Conservation (phyloP, 2,797 vertebrate species). For the Oreochromis mossambicus region DNA sequence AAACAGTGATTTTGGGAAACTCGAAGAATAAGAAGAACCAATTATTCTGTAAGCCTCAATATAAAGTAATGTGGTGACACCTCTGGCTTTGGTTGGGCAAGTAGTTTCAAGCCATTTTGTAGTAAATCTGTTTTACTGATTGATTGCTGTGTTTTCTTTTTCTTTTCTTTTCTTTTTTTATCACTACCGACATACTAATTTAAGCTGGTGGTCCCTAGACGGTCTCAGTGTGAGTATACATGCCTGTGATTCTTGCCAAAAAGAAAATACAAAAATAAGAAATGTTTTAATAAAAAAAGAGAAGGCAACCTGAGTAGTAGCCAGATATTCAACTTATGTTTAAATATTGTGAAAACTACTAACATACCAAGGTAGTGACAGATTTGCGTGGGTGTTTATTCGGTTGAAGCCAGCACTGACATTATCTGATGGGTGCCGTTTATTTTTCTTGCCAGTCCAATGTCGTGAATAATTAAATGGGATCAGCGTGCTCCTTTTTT, state of each 20-base stretch:
- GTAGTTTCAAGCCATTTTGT: not conserved
- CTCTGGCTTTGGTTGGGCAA: not conserved
- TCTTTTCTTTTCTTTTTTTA: not conserved
- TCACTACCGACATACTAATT: not conserved
- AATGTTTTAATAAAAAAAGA: not conserved
- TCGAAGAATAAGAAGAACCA: not conserved
- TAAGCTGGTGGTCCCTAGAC: not conserved
- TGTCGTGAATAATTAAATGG: constrained; percentile 73
- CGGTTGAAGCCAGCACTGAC: constrained; percentile 43
- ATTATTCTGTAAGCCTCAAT: not conserved
- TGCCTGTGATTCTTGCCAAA: not conserved
- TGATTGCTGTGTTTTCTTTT: not conserved
- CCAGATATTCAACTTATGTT: constrained; percentile 18
- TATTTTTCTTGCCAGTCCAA: constrained; percentile 46
- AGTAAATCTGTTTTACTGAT: not conserved
- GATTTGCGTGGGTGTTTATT: constrained; percentile 61
- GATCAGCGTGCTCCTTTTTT: constrained; percentile 47
- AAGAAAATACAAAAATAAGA: not conserved
- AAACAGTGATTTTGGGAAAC: not conserved
- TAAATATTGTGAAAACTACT: constrained; percentile 15
- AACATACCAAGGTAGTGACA: constrained; percentile 39
- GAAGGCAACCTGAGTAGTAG: not conserved
- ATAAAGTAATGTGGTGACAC: not conserved
- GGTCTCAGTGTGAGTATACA: not conserved
- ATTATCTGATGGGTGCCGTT: constrained; percentile 58